Base-by-base conservation (phyloP, 2,113 vertebrate species). In the Beaufortia kweichowensis region DNA sequence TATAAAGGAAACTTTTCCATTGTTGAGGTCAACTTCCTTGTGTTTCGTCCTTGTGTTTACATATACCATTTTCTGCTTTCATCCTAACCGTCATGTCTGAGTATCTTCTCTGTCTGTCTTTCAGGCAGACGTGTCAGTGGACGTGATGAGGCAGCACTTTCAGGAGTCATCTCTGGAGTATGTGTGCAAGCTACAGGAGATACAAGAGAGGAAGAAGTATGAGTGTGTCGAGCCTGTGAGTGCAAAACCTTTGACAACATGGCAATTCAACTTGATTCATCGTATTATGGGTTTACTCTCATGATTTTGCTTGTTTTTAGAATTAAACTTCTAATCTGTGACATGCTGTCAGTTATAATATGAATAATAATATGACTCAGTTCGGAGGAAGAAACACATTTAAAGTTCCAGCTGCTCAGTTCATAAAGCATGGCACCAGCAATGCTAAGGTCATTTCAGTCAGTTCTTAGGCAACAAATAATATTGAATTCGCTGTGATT, bases 181-280 rank as follows among this genome's bases (percentile, higher is more conserved):
- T 0, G 95, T 98, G 1, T 98, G 95, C 87, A 97, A 95, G 82
- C 84, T 99, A 75, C 97, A 98, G 89, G 97, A 99, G 84, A 98
- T 98, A 84, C 97, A 99, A 85, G 96, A 99, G 84, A 89, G 96
- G 75, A 99, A 98, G 90, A 99, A 98, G 85, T 99, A 97, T 87
- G 97, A 99, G 76, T 99, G 96, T 80, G 96, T 99, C 84, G 97
- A 99, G 75, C 97, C 97, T 60, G 97, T 99, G 86, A 97, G 97
- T 93, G 86, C 71, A 68, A 7, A 17, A 74, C 41, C 28, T 31
- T 61, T 19, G 46, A 61, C 39, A 39, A 41, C n/a, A 41, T 28
- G 33, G 21, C 41, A 31, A 28, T 39, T 71, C 23, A 71, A 41
- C 33, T 56, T 35, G 48, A 70, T 24, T 39, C 3, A 41, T 41